A percentile compares a stretch with the other conserved stretches of the same genome.
Conservation (phyloP, 2,888 invertebrate genomes). For the Cyaniris semiargus region DNA sequence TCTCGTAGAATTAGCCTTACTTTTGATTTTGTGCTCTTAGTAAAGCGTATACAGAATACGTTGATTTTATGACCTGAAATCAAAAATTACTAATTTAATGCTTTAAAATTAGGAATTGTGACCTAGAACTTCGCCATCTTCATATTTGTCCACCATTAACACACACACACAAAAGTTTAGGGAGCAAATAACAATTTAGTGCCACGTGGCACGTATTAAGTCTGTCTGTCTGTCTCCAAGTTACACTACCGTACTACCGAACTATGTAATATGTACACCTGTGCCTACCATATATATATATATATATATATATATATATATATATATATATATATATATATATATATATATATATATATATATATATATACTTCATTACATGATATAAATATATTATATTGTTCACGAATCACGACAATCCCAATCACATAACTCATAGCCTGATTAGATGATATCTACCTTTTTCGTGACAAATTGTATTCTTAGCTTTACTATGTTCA, state of each 20-base stretch:
- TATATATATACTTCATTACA: too few species aligned
- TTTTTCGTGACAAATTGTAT: neutral
- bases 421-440: neutral
- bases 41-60: constrained; percentile 20
- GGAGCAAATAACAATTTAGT: too few species aligned
- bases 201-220: too few species aligned
- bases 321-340: too few species aligned
- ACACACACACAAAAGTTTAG: too few species aligned
- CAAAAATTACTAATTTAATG: neutral
- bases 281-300: neutral
- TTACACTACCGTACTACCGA: neutral
- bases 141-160: too few species aligned
- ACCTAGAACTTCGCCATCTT: too few species aligned
- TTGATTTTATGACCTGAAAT: constrained; percentile 18
- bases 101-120: too few species aligned
- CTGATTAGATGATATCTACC: neutral
- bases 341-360: too few species aligned
- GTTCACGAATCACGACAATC: neutral
- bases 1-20: neutral
- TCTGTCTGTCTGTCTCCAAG: too few species aligned
- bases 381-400: neutral
- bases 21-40: constrained; percentile 17
- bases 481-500: neutral
- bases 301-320: too few species aligned
- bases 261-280: neutral